phyloP scores from a whole-genome alignment of 2,113 vertebrate species.

The Nansenia antarctica region DNA sequence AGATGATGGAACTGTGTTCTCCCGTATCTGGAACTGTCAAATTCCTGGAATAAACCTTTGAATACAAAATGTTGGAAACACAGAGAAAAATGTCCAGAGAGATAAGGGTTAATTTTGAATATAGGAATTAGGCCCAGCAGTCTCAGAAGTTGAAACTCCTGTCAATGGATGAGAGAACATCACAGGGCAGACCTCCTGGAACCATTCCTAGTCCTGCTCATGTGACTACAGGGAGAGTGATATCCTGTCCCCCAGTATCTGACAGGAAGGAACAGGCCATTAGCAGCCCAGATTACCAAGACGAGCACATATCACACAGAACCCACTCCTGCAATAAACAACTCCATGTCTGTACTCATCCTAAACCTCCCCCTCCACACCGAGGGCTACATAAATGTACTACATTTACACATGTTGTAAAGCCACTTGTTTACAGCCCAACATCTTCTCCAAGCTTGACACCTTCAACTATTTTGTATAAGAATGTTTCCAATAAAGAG shows the following conservation, averaged over 20 bases:
- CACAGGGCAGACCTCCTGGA: background rate
- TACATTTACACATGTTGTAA: background rate
- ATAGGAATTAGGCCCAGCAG: conserved; percentile 6
- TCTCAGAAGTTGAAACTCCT: conserved; percentile 4
- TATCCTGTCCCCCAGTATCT: conserved; percentile 29
- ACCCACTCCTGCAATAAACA: conserved; percentile 35
- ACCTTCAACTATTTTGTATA: too few relatives aligned
- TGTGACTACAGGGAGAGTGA: conserved; percentile 32
- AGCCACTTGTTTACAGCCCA: background rate
- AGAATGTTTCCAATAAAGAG: background rate
- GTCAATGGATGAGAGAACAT: conserved; percentile 35
- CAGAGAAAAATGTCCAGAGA: conserved; percentile 39
- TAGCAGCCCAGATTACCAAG: conserved; percentile 51
- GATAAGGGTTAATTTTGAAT: conserved; percentile 5
- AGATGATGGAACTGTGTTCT: too few relatives aligned
- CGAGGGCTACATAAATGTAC: background rate
- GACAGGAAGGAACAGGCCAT: conserved; percentile 54
- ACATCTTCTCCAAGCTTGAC: background rate
- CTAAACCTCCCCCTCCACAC: background rate
- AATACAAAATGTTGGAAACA: conserved; percentile 29
- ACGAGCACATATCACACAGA: conserved; percentile 27
- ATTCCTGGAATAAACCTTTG: too few relatives aligned
- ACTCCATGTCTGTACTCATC: background rate
- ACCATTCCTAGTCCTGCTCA: conserved; percentile 31
- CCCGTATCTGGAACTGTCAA: too few relatives aligned